These are phyloP conservation scores for Toxotes lorentzi DNA, from an alignment of 2,797 vertebrate genomes.

Conservation along the genomic window DNA sequence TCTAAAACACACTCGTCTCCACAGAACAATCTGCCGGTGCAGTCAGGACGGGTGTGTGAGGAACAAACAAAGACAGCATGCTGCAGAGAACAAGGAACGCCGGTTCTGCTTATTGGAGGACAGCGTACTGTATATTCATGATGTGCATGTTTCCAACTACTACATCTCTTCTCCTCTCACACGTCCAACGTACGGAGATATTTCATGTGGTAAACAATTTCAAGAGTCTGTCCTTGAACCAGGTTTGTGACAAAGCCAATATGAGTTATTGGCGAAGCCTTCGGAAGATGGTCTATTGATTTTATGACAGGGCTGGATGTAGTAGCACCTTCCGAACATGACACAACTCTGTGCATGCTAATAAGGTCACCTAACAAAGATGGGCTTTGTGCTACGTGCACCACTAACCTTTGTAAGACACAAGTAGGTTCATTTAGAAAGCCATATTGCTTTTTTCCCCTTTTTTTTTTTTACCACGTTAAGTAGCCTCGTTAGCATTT, in stretches of 20 bases:
- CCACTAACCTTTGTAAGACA: constrained; percentile 39
- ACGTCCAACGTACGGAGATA: constrained; percentile 13
- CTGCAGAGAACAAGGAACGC: constrained; percentile 50
- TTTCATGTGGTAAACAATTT: constrained; percentile 65
- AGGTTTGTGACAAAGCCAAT: constrained; percentile 57
- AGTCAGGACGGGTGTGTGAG: constrained; percentile 41
- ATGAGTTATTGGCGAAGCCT: constrained; percentile 72
- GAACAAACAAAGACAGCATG: constrained; percentile 39
- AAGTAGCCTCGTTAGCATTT: constrained; percentile 58
- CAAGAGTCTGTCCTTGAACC: constrained; percentile 63
- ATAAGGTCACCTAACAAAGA: constrained; percentile 52
- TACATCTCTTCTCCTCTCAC: background rate
- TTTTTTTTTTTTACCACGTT: constrained; percentile 16
- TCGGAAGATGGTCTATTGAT: constrained; percentile 75
- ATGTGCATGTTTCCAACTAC: constrained; percentile 5
- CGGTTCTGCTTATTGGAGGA: constrained; percentile 29
- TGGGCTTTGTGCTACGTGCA: constrained; percentile 24
- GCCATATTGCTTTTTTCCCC: background rate
- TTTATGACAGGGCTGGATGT: constrained; percentile 73
- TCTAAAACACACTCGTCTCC: constrained; percentile 37
- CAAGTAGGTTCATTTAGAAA: constrained; percentile 30
- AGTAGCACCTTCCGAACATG: constrained; percentile 55
- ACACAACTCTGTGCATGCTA: constrained; percentile 68
- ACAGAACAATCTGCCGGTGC: constrained; percentile 43
- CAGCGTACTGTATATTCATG: constrained; percentile 19